These are phyloP conservation scores for Spodoptera litura DNA, from an alignment of 1,140 invertebrate species.

Conservation along the genomic window DNA sequence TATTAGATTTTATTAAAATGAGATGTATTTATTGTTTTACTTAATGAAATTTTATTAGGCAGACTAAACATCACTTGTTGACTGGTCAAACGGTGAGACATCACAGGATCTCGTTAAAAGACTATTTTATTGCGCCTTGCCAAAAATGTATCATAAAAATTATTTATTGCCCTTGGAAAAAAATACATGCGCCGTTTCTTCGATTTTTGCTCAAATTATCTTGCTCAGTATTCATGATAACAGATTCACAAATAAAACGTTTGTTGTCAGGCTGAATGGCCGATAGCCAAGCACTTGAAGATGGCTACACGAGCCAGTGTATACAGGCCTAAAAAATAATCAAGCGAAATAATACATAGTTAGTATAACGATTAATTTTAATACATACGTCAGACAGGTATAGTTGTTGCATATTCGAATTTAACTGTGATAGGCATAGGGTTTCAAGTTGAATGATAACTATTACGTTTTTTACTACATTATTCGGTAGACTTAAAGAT, in stretches of 20 bases:
- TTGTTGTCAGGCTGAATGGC: constrained; percentile 19
- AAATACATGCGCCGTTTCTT: constrained; percentile 49
- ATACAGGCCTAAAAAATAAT: constrained; percentile 7
- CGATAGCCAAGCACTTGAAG: not conserved
- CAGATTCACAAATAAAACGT: constrained; percentile 30
- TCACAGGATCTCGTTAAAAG: constrained; percentile 63
- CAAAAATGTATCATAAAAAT: constrained; percentile 59
- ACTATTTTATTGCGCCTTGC: constrained; percentile 62
- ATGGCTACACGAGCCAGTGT: not conserved
- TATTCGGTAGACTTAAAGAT: constrained; percentile 7
- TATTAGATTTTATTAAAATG: constrained; percentile 50
- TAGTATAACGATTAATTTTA: constrained; percentile 22
- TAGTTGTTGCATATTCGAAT: constrained; percentile 58
- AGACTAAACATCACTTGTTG: constrained; percentile 60
- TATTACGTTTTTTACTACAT: constrained; percentile 11
- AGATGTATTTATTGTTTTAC: constrained; percentile 62
- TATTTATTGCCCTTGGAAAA: constrained; percentile 53
- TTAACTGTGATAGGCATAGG: constrained; percentile 68
- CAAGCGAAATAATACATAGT: constrained; percentile 14
- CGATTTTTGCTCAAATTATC: constrained; percentile 66
- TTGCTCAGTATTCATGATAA: constrained; percentile 62
- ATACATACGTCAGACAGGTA: constrained; percentile 40
- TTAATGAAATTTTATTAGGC: constrained; percentile 52
- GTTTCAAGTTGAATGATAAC: constrained; percentile 42
- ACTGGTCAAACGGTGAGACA: constrained; percentile 56